These are phyloP conservation scores for Prorops nasuta DNA, from an alignment of 1,140 invertebrate species.

Conservation along the genomic window DNA sequence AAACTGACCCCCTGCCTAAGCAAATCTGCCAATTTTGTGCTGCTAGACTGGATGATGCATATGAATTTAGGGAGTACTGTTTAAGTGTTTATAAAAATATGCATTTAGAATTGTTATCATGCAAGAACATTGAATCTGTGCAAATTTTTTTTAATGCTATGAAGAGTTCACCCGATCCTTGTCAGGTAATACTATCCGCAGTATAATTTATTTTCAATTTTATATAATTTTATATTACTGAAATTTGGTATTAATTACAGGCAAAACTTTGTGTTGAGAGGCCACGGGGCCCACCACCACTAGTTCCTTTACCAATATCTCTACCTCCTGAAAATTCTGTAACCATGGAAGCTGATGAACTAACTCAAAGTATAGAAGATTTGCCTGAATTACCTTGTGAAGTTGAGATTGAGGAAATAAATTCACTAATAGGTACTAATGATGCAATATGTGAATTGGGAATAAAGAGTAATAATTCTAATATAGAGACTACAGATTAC, in stretches of 20 bases:
- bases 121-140: constrained; percentile 28
- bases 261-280: constrained; percentile 41
- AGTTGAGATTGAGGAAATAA: constrained; percentile 44
- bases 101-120: constrained; percentile 30
- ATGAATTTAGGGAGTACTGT: constrained; percentile 42
- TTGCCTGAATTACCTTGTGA: constrained; percentile 41
- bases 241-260: constrained; percentile 13
- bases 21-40: constrained; percentile 48
- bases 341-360: constrained; percentile 7
- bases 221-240: neutral
- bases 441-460: neutral
- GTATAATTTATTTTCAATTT: neutral
- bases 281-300: constrained; percentile 41
- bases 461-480: neutral
- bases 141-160: constrained; percentile 42
- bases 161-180: constrained; percentile 43
- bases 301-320: constrained; percentile 37
- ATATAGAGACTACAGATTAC: neutral
- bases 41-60: constrained; percentile 40
- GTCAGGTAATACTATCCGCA: constrained; percentile 29
- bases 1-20: constrained; percentile 45
- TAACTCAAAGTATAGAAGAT: constrained; percentile 19
- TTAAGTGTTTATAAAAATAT: constrained; percentile 41
- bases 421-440: neutral
- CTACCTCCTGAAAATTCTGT: constrained; percentile 21